Base-by-base conservation (phyloP, 2,888 invertebrate genomes). In the Ferrisia virgata region DNA sequence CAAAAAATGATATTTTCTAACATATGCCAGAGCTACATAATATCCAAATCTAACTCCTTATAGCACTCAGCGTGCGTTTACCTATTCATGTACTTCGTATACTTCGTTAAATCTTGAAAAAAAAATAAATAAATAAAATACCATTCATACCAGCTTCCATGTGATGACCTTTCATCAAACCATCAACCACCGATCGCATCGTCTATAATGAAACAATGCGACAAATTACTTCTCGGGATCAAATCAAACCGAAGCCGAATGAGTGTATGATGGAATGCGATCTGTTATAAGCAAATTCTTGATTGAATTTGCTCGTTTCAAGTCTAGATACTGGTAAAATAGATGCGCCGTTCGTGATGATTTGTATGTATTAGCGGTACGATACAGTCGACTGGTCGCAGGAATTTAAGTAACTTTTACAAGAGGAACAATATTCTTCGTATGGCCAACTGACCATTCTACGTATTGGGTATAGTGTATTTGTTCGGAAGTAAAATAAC, bases 271-370 rank as follows among this genome's bases (percentile, higher is more conserved):
- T 8, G 72, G 72, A 72, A 72, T 72, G 72, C 33, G 72, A 72
- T 72, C 33, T 33, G 72, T n/a, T n/a, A n/a, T 72, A 72, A 72
- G 72, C 72, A 72, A 72, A 72, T 72, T 72, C 72, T 33, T 33
- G 33, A 13, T 72, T 31, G 31, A n/a, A 72, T 33, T 72, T 72
- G 72, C 72, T 13, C 72, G 13, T 33, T 72, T 36, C 72, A 33
- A 33, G 33, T 33, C 72, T 72, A 18, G 4, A 25, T 11, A 31
- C n/a, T 72, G 31, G 18, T 36, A 36, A 36, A 47, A 72, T 33
- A 33, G 72, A 72, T 72, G 69, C 69, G 31, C 6, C 36, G n/a
- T n/a, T n/a, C n/a, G 72, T n/a, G 33, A 72, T 33, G 33, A n/a
- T 72, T 72, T 72, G 33, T 33, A 72, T 72, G 33, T 33, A 72